phyloP scores from a whole-genome alignment of 2,888 invertebrate species.

The Dioctria linearis region DNA sequence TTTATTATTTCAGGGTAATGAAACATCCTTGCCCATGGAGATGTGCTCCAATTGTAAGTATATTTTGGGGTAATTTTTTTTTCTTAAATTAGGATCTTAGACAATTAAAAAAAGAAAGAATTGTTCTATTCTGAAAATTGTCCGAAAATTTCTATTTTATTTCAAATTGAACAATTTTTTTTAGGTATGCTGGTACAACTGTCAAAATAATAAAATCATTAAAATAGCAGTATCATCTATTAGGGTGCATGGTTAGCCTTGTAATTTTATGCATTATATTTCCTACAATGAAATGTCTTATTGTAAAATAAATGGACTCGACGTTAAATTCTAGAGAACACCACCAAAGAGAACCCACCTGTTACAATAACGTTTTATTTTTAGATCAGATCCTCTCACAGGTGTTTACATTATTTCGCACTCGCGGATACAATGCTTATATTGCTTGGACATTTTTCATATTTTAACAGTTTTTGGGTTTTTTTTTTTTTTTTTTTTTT shows the following conservation, averaged over 20 bases:
- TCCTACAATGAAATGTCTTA: conserved; percentile 18
- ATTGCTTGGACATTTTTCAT: background rate
- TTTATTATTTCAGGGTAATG: conserved; percentile 80
- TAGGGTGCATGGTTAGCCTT: conserved; percentile 1
- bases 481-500: no score
- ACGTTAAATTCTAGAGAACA: conserved; percentile 35
- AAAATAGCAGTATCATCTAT: background rate
- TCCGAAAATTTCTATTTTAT: no score
- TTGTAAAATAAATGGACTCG: conserved; percentile 43
- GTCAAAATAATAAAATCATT: background rate
- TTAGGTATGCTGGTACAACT: background rate
- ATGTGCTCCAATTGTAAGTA: conserved; percentile 85
- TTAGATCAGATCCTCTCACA: conserved; percentile 17
- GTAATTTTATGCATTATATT: conserved; percentile 1
- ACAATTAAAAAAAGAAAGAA: background rate
- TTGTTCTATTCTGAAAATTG: no score
- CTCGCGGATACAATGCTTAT: conserved; percentile 9
- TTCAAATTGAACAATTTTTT: background rate
- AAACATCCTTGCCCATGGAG: conserved; percentile 86
- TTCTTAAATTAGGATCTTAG: background rate
- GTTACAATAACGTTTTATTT: conserved; percentile 54
- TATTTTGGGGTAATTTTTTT: background rate
- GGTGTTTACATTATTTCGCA: conserved; percentile 47
- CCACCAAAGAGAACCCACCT: conserved; percentile 55
- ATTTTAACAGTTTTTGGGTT: no score